Percentiles rank a stretch among this genome's conserved stretches.
These are phyloP conservation scores for Cremastobaeus sp. DNA, from an alignment of 2,888 invertebrate genomes.

Conservation along the genomic window DNA sequence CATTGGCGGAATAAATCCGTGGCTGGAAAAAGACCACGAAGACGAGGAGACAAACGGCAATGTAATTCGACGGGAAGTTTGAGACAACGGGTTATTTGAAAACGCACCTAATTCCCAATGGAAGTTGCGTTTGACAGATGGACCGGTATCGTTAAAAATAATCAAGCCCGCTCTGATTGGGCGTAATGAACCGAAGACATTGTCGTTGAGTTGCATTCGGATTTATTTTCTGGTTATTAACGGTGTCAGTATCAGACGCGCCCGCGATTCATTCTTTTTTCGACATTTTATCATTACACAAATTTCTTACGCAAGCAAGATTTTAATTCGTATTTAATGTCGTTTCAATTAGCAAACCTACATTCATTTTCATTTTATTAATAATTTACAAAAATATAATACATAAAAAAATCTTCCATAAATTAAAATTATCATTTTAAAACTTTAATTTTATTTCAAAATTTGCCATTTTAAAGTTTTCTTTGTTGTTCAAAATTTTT, in stretches of 20 bases:
- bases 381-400: no score
- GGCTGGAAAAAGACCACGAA: constrained; percentile 44
- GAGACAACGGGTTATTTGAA: constrained; percentile 34
- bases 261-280: constrained; percentile 9
- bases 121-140: constrained; percentile 52
- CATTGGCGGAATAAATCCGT: constrained; percentile 28
- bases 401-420: no score
- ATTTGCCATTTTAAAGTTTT: no score
- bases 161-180: constrained; percentile 46
- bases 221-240: constrained; percentile 43
- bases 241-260: constrained; percentile 45
- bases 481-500: no score
- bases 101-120: constrained; percentile 39
- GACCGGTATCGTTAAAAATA: constrained; percentile 33
- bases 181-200: constrained; percentile 38
- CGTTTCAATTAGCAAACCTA: no score
- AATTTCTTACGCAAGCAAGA: constrained; percentile 37
- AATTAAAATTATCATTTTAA: no score
- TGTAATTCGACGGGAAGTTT: constrained; percentile 23
- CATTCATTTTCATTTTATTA: no score
- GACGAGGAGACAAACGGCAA: constrained; percentile 31
- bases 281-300: not conserved
- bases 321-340: no score
- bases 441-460: no score
- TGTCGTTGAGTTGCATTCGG: constrained; percentile 11